Conservation (phyloP, 2,113 vertebrate species). For the Cinclus mexicanus region DNA sequence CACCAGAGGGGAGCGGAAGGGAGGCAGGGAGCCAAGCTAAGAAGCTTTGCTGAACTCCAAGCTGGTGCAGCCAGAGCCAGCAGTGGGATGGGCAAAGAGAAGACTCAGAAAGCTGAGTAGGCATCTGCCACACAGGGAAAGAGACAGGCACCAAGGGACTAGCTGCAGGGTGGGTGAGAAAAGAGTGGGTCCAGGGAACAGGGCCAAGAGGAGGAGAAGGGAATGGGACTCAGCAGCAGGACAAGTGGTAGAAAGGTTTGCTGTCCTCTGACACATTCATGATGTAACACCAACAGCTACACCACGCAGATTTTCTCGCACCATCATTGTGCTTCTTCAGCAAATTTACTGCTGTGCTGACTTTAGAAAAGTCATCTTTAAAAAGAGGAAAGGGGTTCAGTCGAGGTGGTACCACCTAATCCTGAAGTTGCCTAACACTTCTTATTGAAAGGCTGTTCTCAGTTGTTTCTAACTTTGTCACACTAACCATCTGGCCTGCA, state of each 20-base stretch:
- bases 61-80: background rate
- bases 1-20: background rate
- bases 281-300: background rate
- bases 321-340: background rate
- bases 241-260: background rate
- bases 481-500: constrained; percentile 38
- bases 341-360: background rate
- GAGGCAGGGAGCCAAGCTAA: background rate
- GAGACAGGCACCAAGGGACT: background rate
- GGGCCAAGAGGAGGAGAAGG: background rate
- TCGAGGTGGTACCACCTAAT: constrained; percentile 15
- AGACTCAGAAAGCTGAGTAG: background rate
- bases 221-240: background rate
- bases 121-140: background rate
- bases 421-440: constrained; percentile 22
- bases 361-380: background rate
- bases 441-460: constrained; percentile 26
- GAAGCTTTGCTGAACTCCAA: background rate
- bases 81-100: background rate
- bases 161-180: background rate
- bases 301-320: fast-evolving
- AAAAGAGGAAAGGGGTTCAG: background rate
- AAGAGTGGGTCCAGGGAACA: fast-evolving
- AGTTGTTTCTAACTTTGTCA: constrained; percentile 48
- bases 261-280: background rate